Percentiles rank a stretch among this genome's conserved stretches.
Evolutionary conservation across 2,797 vertebrate genomes (phyloP).

Genomic region (Enoplosus armatus): DNA sequence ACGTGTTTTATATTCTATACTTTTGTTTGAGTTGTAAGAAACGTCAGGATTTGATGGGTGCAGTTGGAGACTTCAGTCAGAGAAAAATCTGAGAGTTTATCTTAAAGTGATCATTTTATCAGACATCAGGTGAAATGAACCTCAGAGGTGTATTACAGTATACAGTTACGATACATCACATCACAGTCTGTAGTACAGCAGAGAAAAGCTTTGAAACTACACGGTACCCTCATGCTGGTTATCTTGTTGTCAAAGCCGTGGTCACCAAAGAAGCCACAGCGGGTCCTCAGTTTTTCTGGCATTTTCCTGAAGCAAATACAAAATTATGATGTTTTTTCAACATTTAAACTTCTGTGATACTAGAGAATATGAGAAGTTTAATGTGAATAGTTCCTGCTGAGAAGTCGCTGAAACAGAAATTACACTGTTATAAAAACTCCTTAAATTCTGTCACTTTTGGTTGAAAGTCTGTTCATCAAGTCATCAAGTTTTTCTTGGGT

Average conservation of each 20-base stretch:
- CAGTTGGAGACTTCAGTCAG: not conserved
- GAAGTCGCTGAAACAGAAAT: too few relatives aligned
- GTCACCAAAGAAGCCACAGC: constrained; percentile 94
- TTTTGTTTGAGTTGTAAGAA: too few relatives aligned
- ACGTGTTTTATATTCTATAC: too few relatives aligned
- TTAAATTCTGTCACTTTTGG: not conserved
- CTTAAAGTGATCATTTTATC: not conserved
- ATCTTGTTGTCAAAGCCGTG: constrained; percentile 99
- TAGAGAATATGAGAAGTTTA: not conserved
- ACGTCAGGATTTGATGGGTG: too few relatives aligned
- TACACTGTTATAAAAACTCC: too few relatives aligned
- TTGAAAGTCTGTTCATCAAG: not conserved
- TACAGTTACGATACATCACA: not conserved
- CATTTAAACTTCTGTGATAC: not conserved
- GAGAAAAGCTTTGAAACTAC: not conserved
- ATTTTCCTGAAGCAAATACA: constrained; percentile 84
- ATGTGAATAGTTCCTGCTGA: not conserved
- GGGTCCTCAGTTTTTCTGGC: constrained; percentile 84
- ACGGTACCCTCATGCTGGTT: constrained; percentile 95
- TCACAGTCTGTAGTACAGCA: not conserved
- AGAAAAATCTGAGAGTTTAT: not conserved
- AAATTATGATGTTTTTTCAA: not conserved
- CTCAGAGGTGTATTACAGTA: not conserved
- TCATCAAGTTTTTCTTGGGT: too few relatives aligned
- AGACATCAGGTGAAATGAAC: not conserved